phyloP scores from a whole-genome alignment of 2,113 vertebrate species.

The Cygnus atratus region DNA sequence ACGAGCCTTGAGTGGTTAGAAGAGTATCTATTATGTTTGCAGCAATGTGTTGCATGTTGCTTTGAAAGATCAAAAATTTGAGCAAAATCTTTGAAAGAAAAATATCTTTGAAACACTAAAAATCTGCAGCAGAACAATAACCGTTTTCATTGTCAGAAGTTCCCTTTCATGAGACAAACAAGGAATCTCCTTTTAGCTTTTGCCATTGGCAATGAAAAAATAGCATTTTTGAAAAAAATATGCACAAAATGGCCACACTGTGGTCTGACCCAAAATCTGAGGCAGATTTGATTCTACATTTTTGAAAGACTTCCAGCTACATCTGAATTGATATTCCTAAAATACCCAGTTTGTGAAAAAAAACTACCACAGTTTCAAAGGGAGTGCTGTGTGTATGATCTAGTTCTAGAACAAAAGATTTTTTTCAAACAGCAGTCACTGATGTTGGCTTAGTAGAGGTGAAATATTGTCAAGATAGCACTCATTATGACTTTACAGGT shows the following conservation, averaged over 20 bases:
- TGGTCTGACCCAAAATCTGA: slow-evolving; percentile 17
- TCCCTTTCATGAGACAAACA: slow-evolving; percentile 50
- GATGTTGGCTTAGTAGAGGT: not conserved
- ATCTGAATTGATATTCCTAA: slow-evolving; percentile 42
- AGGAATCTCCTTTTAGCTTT: slow-evolving; percentile 39
- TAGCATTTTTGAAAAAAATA: slow-evolving; percentile 33
- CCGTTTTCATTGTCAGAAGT: slow-evolving; percentile 33
- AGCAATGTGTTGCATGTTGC: not conserved
- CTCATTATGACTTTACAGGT: not conserved
- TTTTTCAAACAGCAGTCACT: not conserved
- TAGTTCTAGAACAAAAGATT: not conserved
- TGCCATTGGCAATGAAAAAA: slow-evolving; percentile 27
- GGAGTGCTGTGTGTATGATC: not conserved
- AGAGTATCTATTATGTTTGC: not conserved
- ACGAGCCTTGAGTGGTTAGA: not conserved
- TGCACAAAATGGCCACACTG: slow-evolving; percentile 26
- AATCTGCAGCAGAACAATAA: slow-evolving; percentile 27
- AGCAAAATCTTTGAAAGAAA: slow-evolving; percentile 39
- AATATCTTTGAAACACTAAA: slow-evolving; percentile 25
- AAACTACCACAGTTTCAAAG: not conserved
- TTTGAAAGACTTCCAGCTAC: slow-evolving; percentile 52
- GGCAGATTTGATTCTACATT: slow-evolving; percentile 48
- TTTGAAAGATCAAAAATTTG: not conserved
- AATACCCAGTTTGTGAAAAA: not conserved
- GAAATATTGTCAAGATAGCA: not conserved